Conservation (phyloP, 2,797 vertebrate species). For the Esox masquinongy region DNA sequence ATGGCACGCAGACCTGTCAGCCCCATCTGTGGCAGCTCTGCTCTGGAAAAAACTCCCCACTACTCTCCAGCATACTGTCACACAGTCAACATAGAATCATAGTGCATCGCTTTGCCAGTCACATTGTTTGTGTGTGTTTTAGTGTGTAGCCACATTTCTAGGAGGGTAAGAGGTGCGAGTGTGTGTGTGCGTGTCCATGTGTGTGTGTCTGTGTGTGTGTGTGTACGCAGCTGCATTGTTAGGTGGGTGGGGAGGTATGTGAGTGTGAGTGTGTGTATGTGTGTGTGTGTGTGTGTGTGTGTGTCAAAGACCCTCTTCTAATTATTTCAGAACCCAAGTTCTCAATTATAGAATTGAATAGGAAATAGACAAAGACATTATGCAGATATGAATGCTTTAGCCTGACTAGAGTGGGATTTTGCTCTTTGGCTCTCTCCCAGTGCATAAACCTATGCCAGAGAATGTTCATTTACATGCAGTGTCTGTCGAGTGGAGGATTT, state of each 20-base stretch:
- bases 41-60: constrained; percentile 5
- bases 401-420: constrained; percentile 43
- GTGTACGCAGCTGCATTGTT: background rate
- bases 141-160: too few species aligned
- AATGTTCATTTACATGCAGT: constrained; percentile 67
- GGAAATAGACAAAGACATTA: constrained; percentile 52
- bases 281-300: background rate
- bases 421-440: constrained; percentile 26
- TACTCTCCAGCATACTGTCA: constrained; percentile 10
- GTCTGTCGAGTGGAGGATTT: constrained; percentile 62
- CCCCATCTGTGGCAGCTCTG: constrained; percentile 11
- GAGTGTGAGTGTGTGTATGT: background rate
- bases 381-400: constrained; percentile 43
- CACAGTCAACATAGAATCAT: background rate
- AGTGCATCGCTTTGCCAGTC: constrained; percentile 1
- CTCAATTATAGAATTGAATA: constrained; percentile 56
- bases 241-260: background rate
- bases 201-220: background rate
- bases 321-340: constrained; percentile 49
- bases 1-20: background rate
- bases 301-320: constrained; percentile 44
- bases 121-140: background rate
- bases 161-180: background rate
- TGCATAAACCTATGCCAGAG: constrained; percentile 61
- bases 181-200: constrained; percentile 5